These are phyloP conservation scores for Phyllotis vaccarum DNA, from an alignment of 2,797 vertebrate species.

Conservation along the genomic window DNA sequence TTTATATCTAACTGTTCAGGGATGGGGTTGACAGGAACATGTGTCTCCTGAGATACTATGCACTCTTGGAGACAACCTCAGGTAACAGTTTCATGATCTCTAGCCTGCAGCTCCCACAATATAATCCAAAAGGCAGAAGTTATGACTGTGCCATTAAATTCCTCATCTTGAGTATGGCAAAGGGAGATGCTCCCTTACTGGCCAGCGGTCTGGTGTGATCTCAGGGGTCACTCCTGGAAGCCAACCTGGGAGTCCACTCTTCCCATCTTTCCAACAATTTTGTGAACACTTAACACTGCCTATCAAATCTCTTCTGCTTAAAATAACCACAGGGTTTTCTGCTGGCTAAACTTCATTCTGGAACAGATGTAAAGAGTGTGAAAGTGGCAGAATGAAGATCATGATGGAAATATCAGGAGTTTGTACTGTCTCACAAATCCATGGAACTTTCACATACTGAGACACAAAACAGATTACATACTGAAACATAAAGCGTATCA, in stretches of 20 bases:
- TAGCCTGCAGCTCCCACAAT: background rate
- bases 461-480: background rate
- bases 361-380: background rate
- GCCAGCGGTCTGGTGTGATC: background rate
- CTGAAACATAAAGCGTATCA: background rate
- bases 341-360: background rate
- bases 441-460: background rate
- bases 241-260: background rate
- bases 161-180: background rate
- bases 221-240: background rate
- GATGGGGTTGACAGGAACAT: no score
- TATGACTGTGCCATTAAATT: background rate
- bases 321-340: background rate
- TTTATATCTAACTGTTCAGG: background rate
- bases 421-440: background rate
- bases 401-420: background rate
- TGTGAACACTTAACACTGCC: background rate
- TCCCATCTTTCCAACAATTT: background rate
- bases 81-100: background rate
- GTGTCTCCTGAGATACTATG: background rate
- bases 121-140: background rate
- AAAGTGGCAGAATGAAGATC: background rate
- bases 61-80: background rate
- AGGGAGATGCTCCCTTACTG: background rate
- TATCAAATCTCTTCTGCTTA: background rate